Percentiles rank a stretch among this genome's conserved stretches.
phyloP scores from a whole-genome alignment of 2,888 invertebrate species.

The Notodonta ziczac region DNA sequence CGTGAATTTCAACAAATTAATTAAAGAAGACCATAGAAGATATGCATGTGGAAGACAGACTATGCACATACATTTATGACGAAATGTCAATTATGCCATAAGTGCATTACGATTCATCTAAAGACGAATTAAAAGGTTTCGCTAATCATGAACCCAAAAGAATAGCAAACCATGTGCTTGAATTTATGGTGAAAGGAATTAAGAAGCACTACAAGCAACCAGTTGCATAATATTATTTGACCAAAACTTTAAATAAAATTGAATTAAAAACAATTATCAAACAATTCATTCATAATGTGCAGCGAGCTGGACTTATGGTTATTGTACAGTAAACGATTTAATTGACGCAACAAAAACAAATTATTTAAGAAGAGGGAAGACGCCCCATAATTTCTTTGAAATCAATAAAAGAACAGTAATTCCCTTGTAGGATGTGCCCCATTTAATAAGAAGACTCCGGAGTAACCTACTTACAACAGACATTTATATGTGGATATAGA shows the following conservation, averaged over 20 bases:
- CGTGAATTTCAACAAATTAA: background rate
- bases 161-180: constrained; percentile 2
- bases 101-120: background rate
- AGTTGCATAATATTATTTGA: constrained; percentile 38
- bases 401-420: constrained; percentile 23
- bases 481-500: constrained; percentile 18
- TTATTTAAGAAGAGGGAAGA: constrained; percentile 17
- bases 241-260: constrained; percentile 19
- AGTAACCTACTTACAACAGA: constrained; percentile 33
- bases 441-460: constrained; percentile 33
- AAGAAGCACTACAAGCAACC: constrained; percentile 33
- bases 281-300: background rate
- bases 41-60: background rate
- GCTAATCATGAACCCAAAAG: background rate
- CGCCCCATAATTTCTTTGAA: constrained; percentile 20
- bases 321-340: constrained; percentile 29
- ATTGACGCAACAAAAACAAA: constrained; percentile 20
- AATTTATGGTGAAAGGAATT: constrained; percentile 21
- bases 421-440: constrained; percentile 33
- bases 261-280: constrained; percentile 27
- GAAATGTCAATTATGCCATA: constrained; percentile 3
- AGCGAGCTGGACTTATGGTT: constrained; percentile 19
- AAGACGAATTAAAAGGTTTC: constrained; percentile 1
- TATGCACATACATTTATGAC: background rate
- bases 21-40: background rate